Evolutionary conservation across 1,140 invertebrate species (phyloP), one percentile per base, ranked within the genome.

Genomic region (Drosophila mayri): DNA sequence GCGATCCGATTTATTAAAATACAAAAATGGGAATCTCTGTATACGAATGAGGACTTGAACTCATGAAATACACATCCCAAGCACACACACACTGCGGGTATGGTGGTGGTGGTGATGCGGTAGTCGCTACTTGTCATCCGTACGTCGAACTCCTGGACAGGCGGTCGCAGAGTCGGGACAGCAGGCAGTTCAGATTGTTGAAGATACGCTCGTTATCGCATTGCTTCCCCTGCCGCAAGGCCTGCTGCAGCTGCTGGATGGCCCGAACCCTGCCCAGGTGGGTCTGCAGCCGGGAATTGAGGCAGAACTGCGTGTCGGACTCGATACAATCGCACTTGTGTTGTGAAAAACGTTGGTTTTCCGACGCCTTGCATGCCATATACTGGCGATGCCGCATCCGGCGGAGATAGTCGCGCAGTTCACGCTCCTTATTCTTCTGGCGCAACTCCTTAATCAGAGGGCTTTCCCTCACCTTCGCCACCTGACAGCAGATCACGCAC

Each of bases 361-460:
- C 16, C 10, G 30, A 30, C 0, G 10, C 3, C 11, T 25, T 58
- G 22, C 60, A 55, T 35, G 57, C 46, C 7, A 59, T 14, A 20
- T 77, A 74, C 25, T 85, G 64, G 1, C 68, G 63, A 20, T 58
- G 59, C 0, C 73, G 66, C 68, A 74, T 80, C 8, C 25, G 46
- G 28, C 14, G 71, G 14, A 74, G 76, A 6, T 85, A 85, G 2
- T 78, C 67, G 0, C 61, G 47, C 9, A 58, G 9, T 32, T 71
- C 38, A 3, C 67, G 74, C 16, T 52, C 43, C 12, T 63, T 63
- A 3, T 78, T 63, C 3, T 46, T 55, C 3, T 12, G 41, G 9
- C 76, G 79, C 77, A 85, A 71, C 30, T 85, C 60, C 10, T 43
- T 32, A 12, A 85, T 81, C 25, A 85, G 49, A 0, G 81, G 82